These are phyloP conservation scores for Halictus ligatus DNA, from an alignment of 2,888 invertebrate species.

Conservation along the genomic window DNA sequence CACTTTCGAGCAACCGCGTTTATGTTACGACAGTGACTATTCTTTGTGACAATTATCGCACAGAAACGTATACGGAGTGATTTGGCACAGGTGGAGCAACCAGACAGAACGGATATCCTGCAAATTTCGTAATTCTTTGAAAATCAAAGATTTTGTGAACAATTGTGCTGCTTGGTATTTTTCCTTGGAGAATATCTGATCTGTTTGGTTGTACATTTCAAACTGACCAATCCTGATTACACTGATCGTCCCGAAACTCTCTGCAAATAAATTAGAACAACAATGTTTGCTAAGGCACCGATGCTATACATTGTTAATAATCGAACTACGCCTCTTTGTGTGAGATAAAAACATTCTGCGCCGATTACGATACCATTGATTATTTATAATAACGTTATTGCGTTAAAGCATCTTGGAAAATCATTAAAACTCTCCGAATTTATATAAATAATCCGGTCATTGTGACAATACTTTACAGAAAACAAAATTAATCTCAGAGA, in stretches of 20 bases:
- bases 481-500: background rate
- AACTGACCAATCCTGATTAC: background rate
- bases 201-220: background rate
- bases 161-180: too few relatives aligned
- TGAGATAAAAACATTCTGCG: background rate
- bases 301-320: background rate
- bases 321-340: background rate
- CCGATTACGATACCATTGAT: background rate
- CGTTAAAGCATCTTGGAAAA: background rate
- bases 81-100: background rate
- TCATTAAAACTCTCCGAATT: background rate
- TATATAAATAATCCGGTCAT: background rate
- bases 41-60: slow-evolving; percentile 2
- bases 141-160: background rate
- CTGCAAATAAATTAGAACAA: background rate
- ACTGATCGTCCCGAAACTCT: background rate
- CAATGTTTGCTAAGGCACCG: background rate
- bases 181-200: background rate
- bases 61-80: slow-evolving; percentile 15
- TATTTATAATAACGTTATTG: background rate
- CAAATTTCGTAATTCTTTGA: background rate
- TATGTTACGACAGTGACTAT: slow-evolving; percentile 15
- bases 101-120: background rate
- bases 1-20: background rate
- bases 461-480: background rate